Base-by-base conservation (phyloP, 1,140 invertebrate genomes). In the Ips typographus region DNA sequence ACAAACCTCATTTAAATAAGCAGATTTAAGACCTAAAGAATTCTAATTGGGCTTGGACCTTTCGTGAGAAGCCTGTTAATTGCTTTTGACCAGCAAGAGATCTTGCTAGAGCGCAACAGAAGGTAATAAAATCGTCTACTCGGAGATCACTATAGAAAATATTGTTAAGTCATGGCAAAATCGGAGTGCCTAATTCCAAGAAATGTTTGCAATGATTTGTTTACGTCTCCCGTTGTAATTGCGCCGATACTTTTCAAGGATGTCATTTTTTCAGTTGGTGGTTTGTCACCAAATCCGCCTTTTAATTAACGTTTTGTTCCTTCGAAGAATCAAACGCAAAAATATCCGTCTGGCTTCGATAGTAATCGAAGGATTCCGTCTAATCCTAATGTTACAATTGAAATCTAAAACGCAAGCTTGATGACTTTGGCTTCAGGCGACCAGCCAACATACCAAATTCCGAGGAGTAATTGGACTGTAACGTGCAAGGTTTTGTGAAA, bases 341-440 rank as follows among this genome's bases (percentile, higher is more conserved):
- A 22, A 22, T 22, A 22, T 22, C 22, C 22, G 22, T 22, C 22
- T 22, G 22, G 22, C 22, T 22, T 22, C 22, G 22, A 22, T 22
- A 22, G 22, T 22, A 22, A 22, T 22, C 22, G 22, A 22, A 22
- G 22, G 22, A 22, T 22, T 22, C 22, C 22, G 22, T 22, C 22
- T 22, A 22, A 22, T 22, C 0, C 22, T 22, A 22, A 22, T 22
- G 22, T 22, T 22, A 22, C 0, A 22, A 22, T 22, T 22, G 22
- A 22, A 22, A 22, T 22, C 22, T 22, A 22, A 22, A 22, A 22
- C 22, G 22, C 22, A 22, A 22, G 6, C 44, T 1, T 3, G 44
- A 49, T 49, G 44, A 49, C 44, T 49, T 49, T 49, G 44, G 44
- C 44, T 49, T 49, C 22, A 49, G 44, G 44, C 44, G 44, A 22